Percentiles rank a stretch among this genome's conserved stretches.
These are phyloP conservation scores for Cotesia chilonis DNA, from an alignment of 1,140 invertebrate genomes.

Conservation along the genomic window DNA sequence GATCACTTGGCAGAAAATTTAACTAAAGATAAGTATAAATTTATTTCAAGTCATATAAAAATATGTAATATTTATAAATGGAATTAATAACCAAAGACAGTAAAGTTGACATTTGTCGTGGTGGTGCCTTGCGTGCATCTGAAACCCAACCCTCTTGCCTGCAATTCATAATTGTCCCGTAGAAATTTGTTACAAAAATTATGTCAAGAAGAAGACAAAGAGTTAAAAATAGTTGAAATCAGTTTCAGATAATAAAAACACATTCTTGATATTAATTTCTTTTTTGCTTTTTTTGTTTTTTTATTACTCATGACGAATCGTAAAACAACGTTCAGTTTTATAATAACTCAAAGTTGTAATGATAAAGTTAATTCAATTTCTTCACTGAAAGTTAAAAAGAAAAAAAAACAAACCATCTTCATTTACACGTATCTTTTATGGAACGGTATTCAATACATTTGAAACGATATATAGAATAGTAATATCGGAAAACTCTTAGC, in stretches of 20 bases:
- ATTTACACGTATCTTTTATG: too few species aligned
- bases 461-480: too few species aligned
- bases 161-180: conserved; percentile 53
- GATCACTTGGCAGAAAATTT: too few species aligned
- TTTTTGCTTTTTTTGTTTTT: background rate
- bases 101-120: conserved; percentile 59
- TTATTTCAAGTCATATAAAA: background rate
- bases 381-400: too few species aligned
- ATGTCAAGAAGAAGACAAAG: conserved; percentile 38
- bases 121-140: conserved; percentile 59
- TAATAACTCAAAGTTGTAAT: too few species aligned
- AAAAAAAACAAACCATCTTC: too few species aligned
- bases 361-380: background rate
- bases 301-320: too few species aligned
- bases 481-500: too few species aligned
- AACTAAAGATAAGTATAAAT: too few species aligned
- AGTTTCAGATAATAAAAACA: background rate
- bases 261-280: background rate
- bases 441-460: too few species aligned
- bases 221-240: conserved; percentile 22
- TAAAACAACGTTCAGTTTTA: too few species aligned
- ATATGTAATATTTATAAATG: conserved; percentile 35
- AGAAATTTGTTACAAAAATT: conserved; percentile 44
- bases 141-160: conserved; percentile 29
- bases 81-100: conserved; percentile 53